Percentiles rank a stretch among this genome's conserved stretches.
phyloP scores from a whole-genome alignment of 2,797 vertebrate species.

The Enteromius radiatus region DNA sequence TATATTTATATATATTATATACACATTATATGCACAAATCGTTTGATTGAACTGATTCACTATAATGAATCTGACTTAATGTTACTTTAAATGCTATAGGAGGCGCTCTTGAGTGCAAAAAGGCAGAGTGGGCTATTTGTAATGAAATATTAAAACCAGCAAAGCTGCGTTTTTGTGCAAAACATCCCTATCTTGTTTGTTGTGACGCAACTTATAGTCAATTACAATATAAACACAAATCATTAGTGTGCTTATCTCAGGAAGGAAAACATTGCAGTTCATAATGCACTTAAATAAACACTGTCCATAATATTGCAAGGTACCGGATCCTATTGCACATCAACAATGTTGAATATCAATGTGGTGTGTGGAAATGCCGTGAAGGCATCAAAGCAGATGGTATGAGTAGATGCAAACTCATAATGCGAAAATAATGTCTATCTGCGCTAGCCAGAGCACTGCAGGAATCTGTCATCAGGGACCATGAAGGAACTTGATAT shows the following conservation, averaged over 20 bases:
- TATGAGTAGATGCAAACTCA: conserved; percentile 35
- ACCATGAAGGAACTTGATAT: conserved; percentile 50
- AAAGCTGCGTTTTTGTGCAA: background rate
- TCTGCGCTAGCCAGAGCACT: conserved; percentile 38
- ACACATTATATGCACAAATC: background rate
- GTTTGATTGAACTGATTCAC: background rate
- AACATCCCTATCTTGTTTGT: background rate
- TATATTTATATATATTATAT: too few species aligned
- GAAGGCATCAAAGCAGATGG: conserved; percentile 51
- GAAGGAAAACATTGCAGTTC: background rate
- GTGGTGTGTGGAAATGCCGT: background rate
- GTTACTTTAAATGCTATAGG: background rate
- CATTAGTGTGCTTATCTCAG: background rate
- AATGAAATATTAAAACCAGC: background rate
- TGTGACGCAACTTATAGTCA: background rate
- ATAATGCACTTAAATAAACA: background rate
- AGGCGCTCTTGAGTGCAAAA: background rate
- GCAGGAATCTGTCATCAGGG: conserved; percentile 51
- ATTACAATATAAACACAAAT: background rate
- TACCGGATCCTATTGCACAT: background rate
- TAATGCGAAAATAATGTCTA: conserved; percentile 56
- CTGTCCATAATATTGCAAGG: background rate
- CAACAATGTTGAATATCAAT: conserved; percentile 3
- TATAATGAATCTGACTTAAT: background rate
- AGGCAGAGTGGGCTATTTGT: background rate